Evolutionary conservation across 2,888 invertebrate species (phyloP).

Genomic region (Tiliacea citrago): DNA sequence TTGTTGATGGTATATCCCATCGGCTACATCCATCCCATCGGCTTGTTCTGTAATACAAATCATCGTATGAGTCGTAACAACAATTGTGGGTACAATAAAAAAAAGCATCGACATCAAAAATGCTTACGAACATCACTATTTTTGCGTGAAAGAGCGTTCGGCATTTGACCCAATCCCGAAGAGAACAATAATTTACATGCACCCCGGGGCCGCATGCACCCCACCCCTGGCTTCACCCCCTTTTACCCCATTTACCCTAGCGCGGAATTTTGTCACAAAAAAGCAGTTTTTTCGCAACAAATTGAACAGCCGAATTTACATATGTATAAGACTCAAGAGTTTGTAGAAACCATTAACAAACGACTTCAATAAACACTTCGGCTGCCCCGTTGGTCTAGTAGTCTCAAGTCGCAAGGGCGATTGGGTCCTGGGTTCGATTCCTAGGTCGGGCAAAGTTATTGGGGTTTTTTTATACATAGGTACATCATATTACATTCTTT

Average conservation of each 20-base stretch:
- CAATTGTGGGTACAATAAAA: background rate
- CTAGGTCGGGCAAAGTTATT: too few relatives aligned
- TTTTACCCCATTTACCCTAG: slow-evolving; percentile 20
- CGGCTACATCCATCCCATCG: too few relatives aligned
- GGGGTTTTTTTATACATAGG: too few relatives aligned
- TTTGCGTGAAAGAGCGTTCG: slow-evolving; percentile 72
- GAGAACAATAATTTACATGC: slow-evolving; percentile 79
- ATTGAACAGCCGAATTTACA: slow-evolving; percentile 31
- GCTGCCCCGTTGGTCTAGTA: too few relatives aligned
- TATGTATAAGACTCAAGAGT: background rate
- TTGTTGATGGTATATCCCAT: background rate
- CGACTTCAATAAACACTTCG: too few relatives aligned
- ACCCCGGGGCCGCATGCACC: slow-evolving; percentile 57
- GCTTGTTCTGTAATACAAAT: background rate
- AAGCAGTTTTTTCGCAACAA: slow-evolving; percentile 39
- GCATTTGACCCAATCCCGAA: slow-evolving; percentile 75
- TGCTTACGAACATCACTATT: slow-evolving; percentile 60
- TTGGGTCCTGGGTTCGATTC: too few relatives aligned
- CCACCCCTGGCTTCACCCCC: slow-evolving; percentile 15
- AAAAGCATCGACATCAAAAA: slow-evolving; percentile 27
- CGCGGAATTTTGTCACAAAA: slow-evolving; percentile 51
- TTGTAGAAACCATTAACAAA: background rate
- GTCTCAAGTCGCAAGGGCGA: too few relatives aligned
- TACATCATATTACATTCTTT: too few relatives aligned
- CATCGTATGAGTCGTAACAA: too few relatives aligned